Evolutionary conservation across 2,797 vertebrate species (phyloP).

Genomic region (Sylvilagus floridanus): DNA sequence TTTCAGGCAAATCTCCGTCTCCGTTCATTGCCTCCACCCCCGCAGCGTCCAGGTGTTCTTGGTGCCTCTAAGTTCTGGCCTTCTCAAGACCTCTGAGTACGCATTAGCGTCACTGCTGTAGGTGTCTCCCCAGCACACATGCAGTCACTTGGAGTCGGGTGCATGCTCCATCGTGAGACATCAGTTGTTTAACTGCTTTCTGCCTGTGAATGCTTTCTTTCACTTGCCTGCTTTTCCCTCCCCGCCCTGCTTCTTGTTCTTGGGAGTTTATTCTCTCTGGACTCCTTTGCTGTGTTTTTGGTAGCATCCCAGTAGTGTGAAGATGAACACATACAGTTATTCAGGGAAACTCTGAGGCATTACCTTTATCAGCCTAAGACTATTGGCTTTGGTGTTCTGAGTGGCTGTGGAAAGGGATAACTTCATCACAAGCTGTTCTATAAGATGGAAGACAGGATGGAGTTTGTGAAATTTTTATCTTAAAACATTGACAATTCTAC

Average conservation of each 20-base stretch:
- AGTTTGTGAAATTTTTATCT: not conserved
- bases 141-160: not conserved
- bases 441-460: not conserved
- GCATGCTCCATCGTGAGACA: not conserved
- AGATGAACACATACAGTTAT: constrained; percentile 7
- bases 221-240: not conserved
- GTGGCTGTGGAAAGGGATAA: not conserved
- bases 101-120: not conserved
- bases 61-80: not conserved
- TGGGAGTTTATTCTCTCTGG: not conserved
- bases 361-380: not conserved
- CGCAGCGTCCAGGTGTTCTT: not conserved
- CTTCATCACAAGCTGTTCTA: not conserved
- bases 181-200: not conserved
- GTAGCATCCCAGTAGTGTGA: not conserved
- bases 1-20: constrained; percentile 7
- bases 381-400: not conserved
- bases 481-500: not conserved
- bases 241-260: not conserved
- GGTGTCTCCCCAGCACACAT: not conserved
- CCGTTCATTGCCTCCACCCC: not conserved
- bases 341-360: not conserved
- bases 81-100: not conserved
- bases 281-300: not conserved
- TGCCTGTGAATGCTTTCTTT: not conserved